Percentiles rank a stretch among this genome's conserved stretches.
Evolutionary conservation across 1,140 invertebrate species (phyloP).

Genomic region (Drosophila aff.): DNA sequence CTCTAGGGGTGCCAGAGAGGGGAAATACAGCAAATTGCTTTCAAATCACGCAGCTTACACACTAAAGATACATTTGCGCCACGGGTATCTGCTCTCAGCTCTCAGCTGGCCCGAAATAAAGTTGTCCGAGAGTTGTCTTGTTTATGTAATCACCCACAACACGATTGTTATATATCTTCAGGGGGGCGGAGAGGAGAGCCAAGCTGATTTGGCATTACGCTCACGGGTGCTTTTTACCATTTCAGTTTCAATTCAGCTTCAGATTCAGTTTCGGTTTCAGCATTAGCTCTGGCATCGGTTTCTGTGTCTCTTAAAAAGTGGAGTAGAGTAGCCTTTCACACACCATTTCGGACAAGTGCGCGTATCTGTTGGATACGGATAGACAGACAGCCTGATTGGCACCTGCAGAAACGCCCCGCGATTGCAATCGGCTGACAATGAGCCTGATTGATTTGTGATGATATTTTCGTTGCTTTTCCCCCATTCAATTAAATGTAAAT

Average conservation of each 20-base stretch:
- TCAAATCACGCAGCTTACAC: constrained; percentile 66
- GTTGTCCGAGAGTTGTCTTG: constrained; percentile 69
- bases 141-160: constrained; percentile 82
- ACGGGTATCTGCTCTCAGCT: constrained; percentile 22
- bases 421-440: constrained; percentile 50
- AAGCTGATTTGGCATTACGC: constrained; percentile 42
- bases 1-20: constrained; percentile 2
- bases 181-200: background rate
- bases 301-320: background rate
- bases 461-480: constrained; percentile 43
- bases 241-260: background rate
- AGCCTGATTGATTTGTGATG: constrained; percentile 56
- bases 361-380: constrained; percentile 49
- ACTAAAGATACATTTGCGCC: constrained; percentile 31
- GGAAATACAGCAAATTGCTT: constrained; percentile 70
- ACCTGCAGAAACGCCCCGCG: constrained; percentile 52
- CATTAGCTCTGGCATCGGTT: background rate
- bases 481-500: constrained; percentile 47
- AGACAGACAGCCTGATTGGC: constrained; percentile 33
- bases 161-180: constrained; percentile 66
- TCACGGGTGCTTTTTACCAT: constrained; percentile 18
- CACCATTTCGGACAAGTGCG: constrained; percentile 34
- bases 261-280: constrained; percentile 8
- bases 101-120: constrained; percentile 60
- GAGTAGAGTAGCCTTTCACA: constrained; percentile 43